Conservation (phyloP, 2,888 invertebrate genomes). For the Caenorhabditis sp. region DNA sequence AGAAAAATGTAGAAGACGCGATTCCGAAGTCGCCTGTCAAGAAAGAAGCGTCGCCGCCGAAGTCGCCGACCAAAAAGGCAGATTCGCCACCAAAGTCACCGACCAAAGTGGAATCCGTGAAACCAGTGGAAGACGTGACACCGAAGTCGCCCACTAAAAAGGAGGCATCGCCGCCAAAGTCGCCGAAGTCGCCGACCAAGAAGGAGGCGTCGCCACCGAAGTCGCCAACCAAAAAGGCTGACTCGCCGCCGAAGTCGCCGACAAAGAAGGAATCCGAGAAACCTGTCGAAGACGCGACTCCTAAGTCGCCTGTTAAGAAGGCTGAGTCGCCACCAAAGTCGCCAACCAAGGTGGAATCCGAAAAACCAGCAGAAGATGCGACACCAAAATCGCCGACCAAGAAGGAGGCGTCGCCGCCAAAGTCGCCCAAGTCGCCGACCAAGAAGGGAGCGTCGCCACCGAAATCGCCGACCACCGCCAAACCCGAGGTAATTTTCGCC, state of each 20-base stretch:
- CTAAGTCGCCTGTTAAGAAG: constrained; percentile 4
- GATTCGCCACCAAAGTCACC: too few relatives aligned
- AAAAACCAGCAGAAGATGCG: too few relatives aligned
- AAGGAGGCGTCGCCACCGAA: constrained; percentile 9
- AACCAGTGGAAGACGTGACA: background rate
- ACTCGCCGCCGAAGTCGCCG: background rate
- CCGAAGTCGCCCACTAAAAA: constrained; percentile 27
- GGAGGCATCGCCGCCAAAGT: constrained; percentile 13
- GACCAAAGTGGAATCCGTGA: background rate
- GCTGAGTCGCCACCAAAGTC: constrained; percentile 7
- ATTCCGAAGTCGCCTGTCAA: constrained; percentile 10
- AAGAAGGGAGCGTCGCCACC: constrained; percentile 5
- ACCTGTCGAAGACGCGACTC: constrained; percentile 5
- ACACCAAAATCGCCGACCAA: background rate
- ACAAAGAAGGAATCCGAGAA: constrained; percentile 14
- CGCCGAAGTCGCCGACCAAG: constrained; percentile 12
- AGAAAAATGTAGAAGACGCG: constrained; percentile 8
- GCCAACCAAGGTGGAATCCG: background rate
- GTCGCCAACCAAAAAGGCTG: constrained; percentile 7
- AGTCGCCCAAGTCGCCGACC: constrained; percentile 10
- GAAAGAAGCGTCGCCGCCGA: constrained; percentile 8
- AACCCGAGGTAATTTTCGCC: background rate
- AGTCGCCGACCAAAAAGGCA: constrained; percentile 9
- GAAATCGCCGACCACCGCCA: background rate
- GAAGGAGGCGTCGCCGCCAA: constrained; percentile 8